Percentiles rank a stretch among this genome's conserved stretches.
Conservation (phyloP, 1,140 invertebrate species). For the Achatina immaculata region DNA sequence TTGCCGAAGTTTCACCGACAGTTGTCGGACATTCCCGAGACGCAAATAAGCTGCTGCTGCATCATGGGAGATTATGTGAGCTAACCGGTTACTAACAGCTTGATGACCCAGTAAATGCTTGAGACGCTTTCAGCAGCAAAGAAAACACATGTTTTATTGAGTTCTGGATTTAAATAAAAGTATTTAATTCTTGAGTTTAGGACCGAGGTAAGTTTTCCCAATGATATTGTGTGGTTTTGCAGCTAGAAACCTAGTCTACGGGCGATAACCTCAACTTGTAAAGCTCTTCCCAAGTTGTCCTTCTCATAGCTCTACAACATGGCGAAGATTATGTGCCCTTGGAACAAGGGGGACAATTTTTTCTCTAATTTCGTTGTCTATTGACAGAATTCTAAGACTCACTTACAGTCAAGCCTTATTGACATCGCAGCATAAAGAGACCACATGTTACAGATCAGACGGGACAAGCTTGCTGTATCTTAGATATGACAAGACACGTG, state of each 20-base stretch:
- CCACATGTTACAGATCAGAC: no score
- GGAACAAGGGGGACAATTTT: slow-evolving; percentile 44
- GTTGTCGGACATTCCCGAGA: not conserved
- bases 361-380: not conserved
- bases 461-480: not conserved
- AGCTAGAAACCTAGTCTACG: not conserved
- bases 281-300: slow-evolving; percentile 23
- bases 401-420: not conserved
- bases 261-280: slow-evolving; percentile 34
- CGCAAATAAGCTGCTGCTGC: slow-evolving; percentile 9
- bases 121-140: not conserved
- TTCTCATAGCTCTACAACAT: slow-evolving; percentile 36
- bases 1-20: not conserved
- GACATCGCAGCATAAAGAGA: no score
- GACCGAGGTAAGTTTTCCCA: slow-evolving; percentile 21
- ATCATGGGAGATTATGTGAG: slow-evolving; percentile 34
- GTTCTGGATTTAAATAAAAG: not conserved
- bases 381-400: not conserved
- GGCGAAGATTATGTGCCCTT: slow-evolving; percentile 48
- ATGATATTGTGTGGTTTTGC: not conserved
- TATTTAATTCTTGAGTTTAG: not conserved
- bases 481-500: not conserved
- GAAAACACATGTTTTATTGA: slow-evolving; percentile 5
- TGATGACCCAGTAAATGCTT: not conserved
- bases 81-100: slow-evolving; percentile 32